Evolutionary conservation across 2,113 vertebrate genomes (phyloP), one percentile per base, ranked within the genome.

Genomic region (Siniperca knerii): DNA sequence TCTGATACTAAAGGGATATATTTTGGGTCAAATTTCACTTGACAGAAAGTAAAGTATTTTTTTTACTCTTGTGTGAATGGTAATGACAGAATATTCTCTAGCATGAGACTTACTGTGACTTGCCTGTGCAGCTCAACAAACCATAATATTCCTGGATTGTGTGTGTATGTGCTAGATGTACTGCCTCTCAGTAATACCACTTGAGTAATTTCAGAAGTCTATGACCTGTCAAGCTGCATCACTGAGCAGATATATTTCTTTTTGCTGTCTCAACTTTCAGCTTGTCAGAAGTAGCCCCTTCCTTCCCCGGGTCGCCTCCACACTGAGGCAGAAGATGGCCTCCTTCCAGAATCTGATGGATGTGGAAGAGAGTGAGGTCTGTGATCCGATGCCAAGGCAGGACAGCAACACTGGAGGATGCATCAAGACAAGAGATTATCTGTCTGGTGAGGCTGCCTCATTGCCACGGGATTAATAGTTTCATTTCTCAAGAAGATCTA

Each of bases 311-410:
- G 85, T 89, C n/a, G n/a, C 88, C 46, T 93, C 94, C 87, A 91
- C 84, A 4, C 92, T 96, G 81, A 96, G 87, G 86, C 93, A 96
- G 89, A 96, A 96, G 89, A 96, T 96, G 90, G 94, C 93, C 57
- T 91, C 93, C 25, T 96, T 96, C 95, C 95, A 95, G 83, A 87
- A 71, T 75, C 78, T 96, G 86, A 92, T 96, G 94, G 92, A 87
- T 80, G 87, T 92, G 68, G 95, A 90, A 25, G 95, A 95, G 71
- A 88, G 75, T n/a, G 89, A 87, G 66, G 84, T 65, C 73, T 90
- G 72, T 73, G 89, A 92, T 87, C 73, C 40, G 0, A 23, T 65
- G 60, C 92, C 89, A 88, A 76, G 12, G 66, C 86, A 83, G 88
- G 86, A 89, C 48, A 25, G 75, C 84, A 52, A 80, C 79, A 75